Evolutionary conservation across 2,888 invertebrate species (phyloP).

Genomic region (Podabrus alpinus): DNA sequence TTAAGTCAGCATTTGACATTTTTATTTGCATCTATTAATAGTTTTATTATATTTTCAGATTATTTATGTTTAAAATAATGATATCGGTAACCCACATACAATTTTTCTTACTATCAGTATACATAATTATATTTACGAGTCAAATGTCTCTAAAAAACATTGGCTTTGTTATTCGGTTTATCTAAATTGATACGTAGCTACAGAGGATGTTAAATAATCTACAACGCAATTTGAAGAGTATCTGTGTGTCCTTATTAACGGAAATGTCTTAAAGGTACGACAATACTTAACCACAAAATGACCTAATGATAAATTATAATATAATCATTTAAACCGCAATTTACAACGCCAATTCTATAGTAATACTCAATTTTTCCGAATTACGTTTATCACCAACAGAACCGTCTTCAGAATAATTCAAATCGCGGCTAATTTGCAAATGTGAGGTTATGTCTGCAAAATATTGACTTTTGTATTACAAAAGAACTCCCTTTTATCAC

Average conservation of each 20-base stretch:
- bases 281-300: not conserved
- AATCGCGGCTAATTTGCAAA: not conserved
- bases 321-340: not conserved
- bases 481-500: not conserved
- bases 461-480: not conserved
- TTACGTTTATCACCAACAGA: not conserved
- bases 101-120: slow-evolving; percentile 2
- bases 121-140: slow-evolving; percentile 6
- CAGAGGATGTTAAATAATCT: slow-evolving; percentile 14
- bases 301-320: not conserved
- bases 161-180: slow-evolving; percentile 9
- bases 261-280: slow-evolving; percentile 12
- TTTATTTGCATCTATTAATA: slow-evolving; percentile 2
- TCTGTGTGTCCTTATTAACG: not conserved
- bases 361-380: not conserved
- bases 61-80: not conserved
- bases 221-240: slow-evolving; percentile 9
- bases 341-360: not conserved
- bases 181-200: slow-evolving; percentile 8
- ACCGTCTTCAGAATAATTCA: not conserved
- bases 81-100: not conserved
- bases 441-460: too few relatives aligned
- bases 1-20: not conserved
- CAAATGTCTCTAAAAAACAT: slow-evolving; percentile 4
- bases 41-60: not conserved